These are phyloP conservation scores for Drosophila hamatofila DNA, from an alignment of 2,888 invertebrate genomes.

Conservation along the genomic window DNA sequence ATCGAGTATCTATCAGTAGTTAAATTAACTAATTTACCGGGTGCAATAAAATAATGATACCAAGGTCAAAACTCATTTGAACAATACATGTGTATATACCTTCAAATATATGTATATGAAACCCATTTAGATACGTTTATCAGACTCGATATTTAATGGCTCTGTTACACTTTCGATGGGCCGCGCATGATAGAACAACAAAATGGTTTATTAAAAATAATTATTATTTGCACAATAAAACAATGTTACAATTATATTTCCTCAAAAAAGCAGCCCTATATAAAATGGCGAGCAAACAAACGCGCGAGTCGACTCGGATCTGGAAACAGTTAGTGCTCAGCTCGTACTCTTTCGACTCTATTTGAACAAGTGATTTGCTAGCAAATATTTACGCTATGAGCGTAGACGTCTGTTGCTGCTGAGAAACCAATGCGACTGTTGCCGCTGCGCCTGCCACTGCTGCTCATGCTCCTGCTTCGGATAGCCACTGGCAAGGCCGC, in stretches of 20 bases:
- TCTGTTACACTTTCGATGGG: slow-evolving; percentile 44
- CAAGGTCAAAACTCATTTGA: slow-evolving; percentile 32
- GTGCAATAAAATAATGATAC: slow-evolving; percentile 8
- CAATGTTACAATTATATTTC: slow-evolving; percentile 70
- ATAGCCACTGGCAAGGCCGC: slow-evolving; percentile 26
- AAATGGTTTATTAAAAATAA: slow-evolving; percentile 70
- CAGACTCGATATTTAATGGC: slow-evolving; percentile 16
- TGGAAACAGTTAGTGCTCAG: slow-evolving; percentile 9
- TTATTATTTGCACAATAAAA: slow-evolving; percentile 67
- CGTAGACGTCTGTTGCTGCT: slow-evolving; percentile 22
- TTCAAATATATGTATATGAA: slow-evolving; percentile 10
- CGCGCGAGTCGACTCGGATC: slow-evolving; percentile 67
- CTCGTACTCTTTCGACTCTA: slow-evolving; percentile 9
- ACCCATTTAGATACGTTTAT: slow-evolving; percentile 11
- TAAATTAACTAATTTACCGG: not conserved
- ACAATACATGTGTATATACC: too few species aligned
- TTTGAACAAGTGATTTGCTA: slow-evolving; percentile 48
- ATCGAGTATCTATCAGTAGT: not conserved
- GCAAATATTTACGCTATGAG: slow-evolving; percentile 49
- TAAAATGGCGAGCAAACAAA: slow-evolving; percentile 57
- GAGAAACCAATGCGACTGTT: slow-evolving; percentile 46
- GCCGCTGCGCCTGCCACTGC: slow-evolving; percentile 12
- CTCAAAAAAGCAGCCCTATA: slow-evolving; percentile 37
- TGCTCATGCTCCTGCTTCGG: slow-evolving; percentile 28
- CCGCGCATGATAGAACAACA: slow-evolving; percentile 52